Evolutionary conservation across 1,140 invertebrate species (phyloP).

Genomic region (Luehdorfia chinensis): DNA sequence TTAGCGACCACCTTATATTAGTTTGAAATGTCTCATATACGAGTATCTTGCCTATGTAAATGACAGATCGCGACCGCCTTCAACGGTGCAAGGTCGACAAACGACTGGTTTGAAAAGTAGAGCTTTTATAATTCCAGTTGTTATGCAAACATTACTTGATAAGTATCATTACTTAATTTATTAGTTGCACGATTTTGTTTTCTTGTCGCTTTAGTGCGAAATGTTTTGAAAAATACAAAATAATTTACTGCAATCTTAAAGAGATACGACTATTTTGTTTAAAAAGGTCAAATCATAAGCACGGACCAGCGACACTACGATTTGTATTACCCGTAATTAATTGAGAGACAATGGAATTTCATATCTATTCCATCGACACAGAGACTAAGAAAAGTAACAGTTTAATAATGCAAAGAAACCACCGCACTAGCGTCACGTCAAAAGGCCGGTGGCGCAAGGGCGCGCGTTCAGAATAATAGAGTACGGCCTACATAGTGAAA

Average conservation of each 20-base stretch:
- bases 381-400: conserved; percentile 22
- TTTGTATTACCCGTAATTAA: conserved; percentile 6
- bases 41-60: conserved; percentile 21
- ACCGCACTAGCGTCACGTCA: conserved; percentile 37
- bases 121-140: conserved; percentile 24
- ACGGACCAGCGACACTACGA: conserved; percentile 12
- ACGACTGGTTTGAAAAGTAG: conserved; percentile 35
- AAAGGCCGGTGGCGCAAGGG: conserved; percentile 52
- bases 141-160: conserved; percentile 29
- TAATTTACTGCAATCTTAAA: too few species aligned
- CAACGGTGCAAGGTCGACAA: conserved; percentile 26
- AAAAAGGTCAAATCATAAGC: conserved; percentile 20
- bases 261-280: too few species aligned
- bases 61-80: conserved; percentile 32
- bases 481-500: conserved; percentile 50
- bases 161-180: conserved; percentile 13
- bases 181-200: neutral
- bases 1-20: too few species aligned
- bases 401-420: conserved; percentile 15
- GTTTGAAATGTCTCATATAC: too few species aligned
- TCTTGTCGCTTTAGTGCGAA: neutral
- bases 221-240: too few species aligned
- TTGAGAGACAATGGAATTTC: conserved; percentile 1
- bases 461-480: conserved; percentile 44
- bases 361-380: conserved; percentile 19